These are phyloP conservation scores for Pseudomyrmex pallidus DNA, from an alignment of 1,140 invertebrate species.

Conservation along the genomic window DNA sequence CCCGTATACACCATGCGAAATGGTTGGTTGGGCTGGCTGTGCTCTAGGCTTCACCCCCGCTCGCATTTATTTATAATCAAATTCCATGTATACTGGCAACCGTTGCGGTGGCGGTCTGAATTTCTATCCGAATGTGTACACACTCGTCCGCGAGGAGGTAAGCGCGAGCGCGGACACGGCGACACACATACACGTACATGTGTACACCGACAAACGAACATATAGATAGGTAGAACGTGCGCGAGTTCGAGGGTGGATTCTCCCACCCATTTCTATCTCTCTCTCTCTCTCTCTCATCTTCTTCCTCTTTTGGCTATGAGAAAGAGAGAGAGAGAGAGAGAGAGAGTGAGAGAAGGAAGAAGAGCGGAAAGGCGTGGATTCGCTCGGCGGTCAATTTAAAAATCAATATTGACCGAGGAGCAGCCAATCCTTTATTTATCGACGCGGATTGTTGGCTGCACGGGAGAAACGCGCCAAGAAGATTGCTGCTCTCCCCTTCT, in stretches of 20 bases:
- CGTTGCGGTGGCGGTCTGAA: slow-evolving; percentile 80
- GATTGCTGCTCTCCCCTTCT: slow-evolving; percentile 68
- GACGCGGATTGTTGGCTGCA: slow-evolving; percentile 81
- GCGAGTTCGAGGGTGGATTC: slow-evolving; percentile 71
- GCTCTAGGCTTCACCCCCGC: slow-evolving; percentile 67
- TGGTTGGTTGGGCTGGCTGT: slow-evolving; percentile 65
- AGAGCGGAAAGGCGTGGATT: slow-evolving; percentile 75
- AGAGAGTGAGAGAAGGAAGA: not conserved
- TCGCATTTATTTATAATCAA: slow-evolving; percentile 85
- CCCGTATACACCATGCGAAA: slow-evolving; percentile 71
- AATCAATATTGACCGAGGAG: slow-evolving; percentile 85
- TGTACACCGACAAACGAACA: slow-evolving; percentile 23
- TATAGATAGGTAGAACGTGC: slow-evolving; percentile 46
- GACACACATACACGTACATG: slow-evolving; percentile 12
- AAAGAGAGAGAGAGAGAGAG: not conserved
- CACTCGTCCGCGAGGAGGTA: slow-evolving; percentile 66
- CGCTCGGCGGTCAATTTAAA: slow-evolving; percentile 85
- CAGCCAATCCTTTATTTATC: slow-evolving; percentile 85
- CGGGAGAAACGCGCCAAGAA: slow-evolving; percentile 73
- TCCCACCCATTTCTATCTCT: slow-evolving; percentile 45
- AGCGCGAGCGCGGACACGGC: slow-evolving; percentile 29
- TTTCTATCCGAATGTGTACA: slow-evolving; percentile 80
- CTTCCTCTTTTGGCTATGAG: not conserved
- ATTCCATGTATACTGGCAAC: slow-evolving; percentile 83
- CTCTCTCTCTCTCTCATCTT: slow-evolving; percentile 1